Base-by-base conservation (phyloP, 2,797 vertebrate species). In the Meda fulgida region DNA sequence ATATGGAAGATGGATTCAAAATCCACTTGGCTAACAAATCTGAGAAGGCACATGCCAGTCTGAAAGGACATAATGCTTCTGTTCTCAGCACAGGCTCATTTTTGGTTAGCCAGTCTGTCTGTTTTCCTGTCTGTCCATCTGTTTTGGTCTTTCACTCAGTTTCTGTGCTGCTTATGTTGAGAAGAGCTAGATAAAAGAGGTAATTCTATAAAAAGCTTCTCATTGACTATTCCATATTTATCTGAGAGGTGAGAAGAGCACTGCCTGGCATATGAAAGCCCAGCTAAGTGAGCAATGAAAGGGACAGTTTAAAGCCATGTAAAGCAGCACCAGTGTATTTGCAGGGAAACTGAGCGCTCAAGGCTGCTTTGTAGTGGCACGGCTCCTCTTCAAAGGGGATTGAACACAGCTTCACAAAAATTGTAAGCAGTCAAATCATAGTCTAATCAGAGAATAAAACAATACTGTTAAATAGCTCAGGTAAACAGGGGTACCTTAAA, bases 361-460 rank as follows among this genome's bases (percentile, higher is more conserved):
- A 36, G n/a, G 36, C 76, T 78, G 60, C 85, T 85, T 80, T 87
- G 83, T 83, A 83, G 83, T 77, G 36, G 51, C 80, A 38, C 43
- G 4, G 36, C 63, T 85, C 38, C 46, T 43, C 46, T 85, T 83
- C 80, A 85, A 79, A 79, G 60, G n/a, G 4, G 26, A 70, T 75
- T 78, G 38, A 85, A 73, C 31, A 5, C n/a, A 58, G 81, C 80
- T 77, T 80, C 81, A 63, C 23, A 29, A 81, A 60, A 55, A 72
- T 63, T 21, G 36, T 46, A 58, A 84, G 78, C 78, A 78, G 82
- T 82, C 78, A 81, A 84, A 96, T 96, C 94, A 95, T 94, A 95
- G 94, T 95, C 94, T 95, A 93, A 94, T 94, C 91, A 90, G 92
- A 94, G 91, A 92, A 91, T 91, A 95, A 94, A 95, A 94, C 94